Conservation (phyloP, 1,140 invertebrate species). For the Copidosoma floridanum region DNA sequence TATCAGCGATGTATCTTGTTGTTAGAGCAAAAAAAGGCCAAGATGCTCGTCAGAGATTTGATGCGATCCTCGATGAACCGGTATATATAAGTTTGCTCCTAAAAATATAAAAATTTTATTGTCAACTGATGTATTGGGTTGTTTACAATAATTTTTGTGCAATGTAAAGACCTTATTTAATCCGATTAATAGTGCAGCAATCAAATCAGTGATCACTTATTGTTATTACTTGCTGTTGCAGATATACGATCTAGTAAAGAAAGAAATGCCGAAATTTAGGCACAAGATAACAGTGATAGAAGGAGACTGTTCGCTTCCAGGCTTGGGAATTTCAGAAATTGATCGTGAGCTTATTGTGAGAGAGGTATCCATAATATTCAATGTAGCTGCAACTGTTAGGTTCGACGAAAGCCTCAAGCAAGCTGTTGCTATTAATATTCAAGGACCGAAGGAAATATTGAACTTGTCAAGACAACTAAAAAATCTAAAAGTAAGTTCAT, state of each 20-base stretch:
- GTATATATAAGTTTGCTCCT: constrained; percentile 38
- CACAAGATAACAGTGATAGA: constrained; percentile 62
- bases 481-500: constrained; percentile 60
- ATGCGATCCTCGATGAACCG: constrained; percentile 65
- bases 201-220: not conserved
- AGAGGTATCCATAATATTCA: constrained; percentile 76
- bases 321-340: constrained; percentile 60
- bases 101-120: not conserved
- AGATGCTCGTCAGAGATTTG: constrained; percentile 61
- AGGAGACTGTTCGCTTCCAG: constrained; percentile 65
- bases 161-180: not conserved
- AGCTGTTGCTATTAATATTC: constrained; percentile 63
- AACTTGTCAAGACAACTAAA: constrained; percentile 61
- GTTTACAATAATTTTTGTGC: too few relatives aligned
- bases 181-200: too few relatives aligned
- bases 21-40: constrained; percentile 78
- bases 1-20: constrained; percentile 74
- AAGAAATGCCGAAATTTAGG: constrained; percentile 47
- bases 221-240: constrained; percentile 27
- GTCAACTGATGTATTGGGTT: too few relatives aligned
- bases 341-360: constrained; percentile 62
- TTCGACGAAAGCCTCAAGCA: constrained; percentile 79
- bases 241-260: constrained; percentile 47
- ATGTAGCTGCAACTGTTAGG: constrained; percentile 82
- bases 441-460: constrained; percentile 61